phyloP scores from a whole-genome alignment of 2,113 vertebrate genomes.

The Oncorhynchus gorbuscha region DNA sequence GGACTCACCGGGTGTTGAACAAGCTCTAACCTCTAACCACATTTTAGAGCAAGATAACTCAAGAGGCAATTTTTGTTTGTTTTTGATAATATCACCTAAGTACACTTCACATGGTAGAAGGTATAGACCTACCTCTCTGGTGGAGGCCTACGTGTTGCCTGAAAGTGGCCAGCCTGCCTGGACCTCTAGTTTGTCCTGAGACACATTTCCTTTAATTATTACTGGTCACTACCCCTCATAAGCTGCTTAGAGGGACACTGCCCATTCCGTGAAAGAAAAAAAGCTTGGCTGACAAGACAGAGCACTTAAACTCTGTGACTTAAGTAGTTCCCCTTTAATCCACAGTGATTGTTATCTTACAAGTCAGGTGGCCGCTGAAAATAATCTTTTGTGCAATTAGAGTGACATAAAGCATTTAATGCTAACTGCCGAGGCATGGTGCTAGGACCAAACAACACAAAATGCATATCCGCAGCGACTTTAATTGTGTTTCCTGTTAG shows the following conservation, averaged over 20 bases:
- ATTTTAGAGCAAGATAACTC: constrained; percentile 28
- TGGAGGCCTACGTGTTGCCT: constrained; percentile 46
- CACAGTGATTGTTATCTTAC: constrained; percentile 52
- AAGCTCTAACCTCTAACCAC: constrained; percentile 40
- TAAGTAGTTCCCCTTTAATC: constrained; percentile 50
- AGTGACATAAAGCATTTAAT: constrained; percentile 42
- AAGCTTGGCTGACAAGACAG: constrained; percentile 43
- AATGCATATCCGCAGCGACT: constrained; percentile 8
- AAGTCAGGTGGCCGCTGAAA: constrained; percentile 51
- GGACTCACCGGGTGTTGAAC: constrained; percentile 33
- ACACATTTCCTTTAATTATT: constrained; percentile 66
- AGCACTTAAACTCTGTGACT: constrained; percentile 60
- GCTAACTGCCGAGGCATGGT: constrained; percentile 30
- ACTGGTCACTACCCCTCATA: constrained; percentile 53
- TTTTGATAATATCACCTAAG: constrained; percentile 60
- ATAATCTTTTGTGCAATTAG: constrained; percentile 41
- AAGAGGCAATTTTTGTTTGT: constrained; percentile 49
- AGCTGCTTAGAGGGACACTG: constrained; percentile 59
- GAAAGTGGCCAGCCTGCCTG: constrained; percentile 42
- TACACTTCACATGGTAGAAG: constrained; percentile 60
- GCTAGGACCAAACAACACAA: neutral
- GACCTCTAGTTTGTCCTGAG: constrained; percentile 62
- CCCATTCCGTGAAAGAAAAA: constrained; percentile 49
- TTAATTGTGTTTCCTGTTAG: constrained; percentile 50
- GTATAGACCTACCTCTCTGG: constrained; percentile 44